These are phyloP conservation scores for Arctia plantaginis DNA, from an alignment of 2,888 invertebrate genomes.

Conservation along the genomic window DNA sequence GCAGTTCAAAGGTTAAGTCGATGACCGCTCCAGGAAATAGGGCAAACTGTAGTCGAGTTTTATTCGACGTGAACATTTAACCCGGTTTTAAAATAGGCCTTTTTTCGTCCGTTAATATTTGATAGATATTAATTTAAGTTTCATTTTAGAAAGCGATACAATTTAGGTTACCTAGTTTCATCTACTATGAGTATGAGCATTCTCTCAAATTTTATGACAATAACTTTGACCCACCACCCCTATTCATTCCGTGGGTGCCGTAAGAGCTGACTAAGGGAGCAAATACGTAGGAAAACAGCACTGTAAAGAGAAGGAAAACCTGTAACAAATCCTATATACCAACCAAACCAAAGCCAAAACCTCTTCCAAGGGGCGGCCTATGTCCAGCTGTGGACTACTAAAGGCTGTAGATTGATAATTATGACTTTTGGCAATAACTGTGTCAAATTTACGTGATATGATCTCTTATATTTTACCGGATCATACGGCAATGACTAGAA, in stretches of 20 bases:
- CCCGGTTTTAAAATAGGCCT: background rate
- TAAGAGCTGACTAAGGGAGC: no score
- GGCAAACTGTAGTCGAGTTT: constrained; percentile 27
- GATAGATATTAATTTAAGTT: background rate
- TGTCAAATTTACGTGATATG: background rate
- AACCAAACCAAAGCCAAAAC: no score
- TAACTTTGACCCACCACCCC: no score
- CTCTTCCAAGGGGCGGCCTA: no score
- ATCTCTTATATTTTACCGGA: background rate
- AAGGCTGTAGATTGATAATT: no score
- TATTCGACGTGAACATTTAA: background rate
- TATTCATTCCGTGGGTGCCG: no score
- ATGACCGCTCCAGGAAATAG: constrained; percentile 45
- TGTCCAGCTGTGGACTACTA: no score
- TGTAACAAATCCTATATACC: no score
- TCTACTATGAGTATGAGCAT: background rate
- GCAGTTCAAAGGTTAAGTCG: constrained; percentile 29
- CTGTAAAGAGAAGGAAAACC: no score
- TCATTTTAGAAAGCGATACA: background rate
- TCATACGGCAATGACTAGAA: background rate
- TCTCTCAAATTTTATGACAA: background rate
- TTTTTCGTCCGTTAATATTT: background rate
- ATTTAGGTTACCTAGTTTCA: background rate
- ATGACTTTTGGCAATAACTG: background rate
- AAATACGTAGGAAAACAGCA: no score